Conservation (phyloP, 2,888 invertebrate genomes). For the Vannuccia rotundouncinata region DNA sequence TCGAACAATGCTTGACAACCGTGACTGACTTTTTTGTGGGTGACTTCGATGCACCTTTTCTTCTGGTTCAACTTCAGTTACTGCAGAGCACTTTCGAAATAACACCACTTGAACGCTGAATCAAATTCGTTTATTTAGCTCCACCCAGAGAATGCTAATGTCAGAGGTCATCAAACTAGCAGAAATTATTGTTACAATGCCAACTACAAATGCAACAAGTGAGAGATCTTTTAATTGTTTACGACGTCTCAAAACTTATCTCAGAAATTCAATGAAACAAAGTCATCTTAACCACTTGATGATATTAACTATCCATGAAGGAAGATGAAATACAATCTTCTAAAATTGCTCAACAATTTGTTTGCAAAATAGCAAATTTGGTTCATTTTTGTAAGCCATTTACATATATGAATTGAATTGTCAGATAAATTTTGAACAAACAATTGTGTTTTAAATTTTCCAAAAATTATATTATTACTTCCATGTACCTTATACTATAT, state of each 20-base stretch:
- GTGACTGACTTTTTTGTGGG: constrained; percentile 8
- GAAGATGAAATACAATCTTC: constrained; percentile 21
- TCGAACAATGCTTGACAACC: not conserved
- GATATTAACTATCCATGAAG: not conserved
- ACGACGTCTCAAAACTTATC: constrained; percentile 3
- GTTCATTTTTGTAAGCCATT: constrained; percentile 23
- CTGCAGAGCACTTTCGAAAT: constrained; percentile 12
- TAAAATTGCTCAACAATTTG: constrained; percentile 13
- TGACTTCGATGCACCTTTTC: not conserved
- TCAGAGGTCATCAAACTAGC: constrained; percentile 26
- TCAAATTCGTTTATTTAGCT: constrained; percentile 7
- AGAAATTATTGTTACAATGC: constrained; percentile 2
- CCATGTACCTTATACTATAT: too few species aligned
- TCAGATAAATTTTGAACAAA: too few species aligned
- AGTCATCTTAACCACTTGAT: constrained; percentile 16
- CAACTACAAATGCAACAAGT: constrained; percentile 14
- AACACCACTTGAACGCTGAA: not conserved
- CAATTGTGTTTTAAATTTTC: too few species aligned
- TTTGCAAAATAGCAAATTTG: not conserved
- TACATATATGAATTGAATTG: too few species aligned
- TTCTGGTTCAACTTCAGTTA: constrained; percentile 16
- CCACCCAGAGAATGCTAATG: not conserved
- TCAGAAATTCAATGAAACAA: constrained; percentile 18
- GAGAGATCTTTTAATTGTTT: constrained; percentile 13
- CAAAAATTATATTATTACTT: too few species aligned